A percentile compares a stretch with the other conserved stretches of the same genome.
Evolutionary conservation across 2,888 invertebrate species (phyloP).

Genomic region (Cataglyphis albicans): DNA sequence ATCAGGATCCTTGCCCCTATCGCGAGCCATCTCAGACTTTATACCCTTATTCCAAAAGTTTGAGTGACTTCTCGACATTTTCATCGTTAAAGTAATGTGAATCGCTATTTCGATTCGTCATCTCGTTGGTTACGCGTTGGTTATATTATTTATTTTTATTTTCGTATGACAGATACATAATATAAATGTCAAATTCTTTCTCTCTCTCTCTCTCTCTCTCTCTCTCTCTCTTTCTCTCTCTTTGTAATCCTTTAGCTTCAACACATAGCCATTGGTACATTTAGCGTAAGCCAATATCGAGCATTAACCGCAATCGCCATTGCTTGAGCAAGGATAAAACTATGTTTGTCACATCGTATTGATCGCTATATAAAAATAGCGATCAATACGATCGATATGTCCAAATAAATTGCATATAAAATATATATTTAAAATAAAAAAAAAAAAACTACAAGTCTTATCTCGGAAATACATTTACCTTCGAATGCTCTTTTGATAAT

Average conservation of each 20-base stretch:
- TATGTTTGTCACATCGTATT: conserved; percentile 25
- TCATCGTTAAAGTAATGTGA: not conserved
- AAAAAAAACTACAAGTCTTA: not conserved
- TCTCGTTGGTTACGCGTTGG: not conserved
- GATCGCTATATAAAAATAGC: not conserved
- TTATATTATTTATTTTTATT: conserved; percentile 11
- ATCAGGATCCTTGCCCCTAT: conserved; percentile 65
- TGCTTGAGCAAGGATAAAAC: conserved; percentile 29
- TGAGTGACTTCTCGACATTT: conserved; percentile 1
- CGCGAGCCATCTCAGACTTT: conserved; percentile 22
- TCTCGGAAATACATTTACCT: conserved; percentile 5
- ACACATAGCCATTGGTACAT: conserved; percentile 27
- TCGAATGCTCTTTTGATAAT: conserved; percentile 6
- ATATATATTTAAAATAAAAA: not conserved
- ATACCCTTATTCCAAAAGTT: conserved; percentile 14
- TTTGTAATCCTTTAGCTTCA: not conserved
- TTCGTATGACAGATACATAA: not conserved
- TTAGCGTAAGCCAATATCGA: conserved; percentile 41
- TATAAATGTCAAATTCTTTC: not conserved
- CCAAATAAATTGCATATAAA: conserved; percentile 16
- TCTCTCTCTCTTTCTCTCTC: not conserved
- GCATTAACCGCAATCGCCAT: conserved; percentile 30
- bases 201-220: not conserved
- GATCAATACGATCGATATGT: not conserved
- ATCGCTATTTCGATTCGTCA: conserved; percentile 10